Percentiles rank a stretch among this genome's conserved stretches.
Conservation (phyloP, 2,113 vertebrate genomes). For the Silurus meridionalis region DNA sequence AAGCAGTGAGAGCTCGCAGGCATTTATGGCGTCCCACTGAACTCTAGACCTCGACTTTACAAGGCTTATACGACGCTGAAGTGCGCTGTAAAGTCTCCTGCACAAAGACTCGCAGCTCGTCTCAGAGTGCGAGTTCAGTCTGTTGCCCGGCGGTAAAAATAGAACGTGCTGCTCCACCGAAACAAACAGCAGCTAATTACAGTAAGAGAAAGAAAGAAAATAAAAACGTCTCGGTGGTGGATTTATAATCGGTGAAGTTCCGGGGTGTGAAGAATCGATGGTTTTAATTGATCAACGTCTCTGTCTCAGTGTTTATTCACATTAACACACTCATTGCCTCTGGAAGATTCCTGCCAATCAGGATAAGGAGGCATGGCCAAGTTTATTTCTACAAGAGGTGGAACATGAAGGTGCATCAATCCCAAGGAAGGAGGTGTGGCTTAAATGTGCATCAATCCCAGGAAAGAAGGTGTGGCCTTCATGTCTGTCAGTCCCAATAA, state of each 20-base stretch:
- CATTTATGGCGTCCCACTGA: constrained; percentile 40
- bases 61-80: constrained; percentile 40
- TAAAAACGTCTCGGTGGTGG: background rate
- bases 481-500: background rate
- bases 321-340: background rate
- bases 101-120: background rate
- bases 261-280: background rate
- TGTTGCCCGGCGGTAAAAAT: constrained; percentile 7
- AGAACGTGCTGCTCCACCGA: background rate
- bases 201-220: background rate
- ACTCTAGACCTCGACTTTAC: constrained; percentile 49
- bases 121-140: constrained; percentile 12
- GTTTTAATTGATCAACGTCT: background rate
- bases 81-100: constrained; percentile 37
- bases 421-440: background rate
- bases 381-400: background rate
- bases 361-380: background rate
- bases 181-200: constrained; percentile 23
- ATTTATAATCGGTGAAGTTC: constrained; percentile 16
- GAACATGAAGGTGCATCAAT: too few relatives aligned
- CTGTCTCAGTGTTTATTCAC: background rate
- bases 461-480: background rate
- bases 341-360: background rate
- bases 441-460: background rate
- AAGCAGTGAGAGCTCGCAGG: constrained; percentile 10